Conservation (phyloP, 64 coral and sea anemone species). For the Stichodactyla mertensii region DNA sequence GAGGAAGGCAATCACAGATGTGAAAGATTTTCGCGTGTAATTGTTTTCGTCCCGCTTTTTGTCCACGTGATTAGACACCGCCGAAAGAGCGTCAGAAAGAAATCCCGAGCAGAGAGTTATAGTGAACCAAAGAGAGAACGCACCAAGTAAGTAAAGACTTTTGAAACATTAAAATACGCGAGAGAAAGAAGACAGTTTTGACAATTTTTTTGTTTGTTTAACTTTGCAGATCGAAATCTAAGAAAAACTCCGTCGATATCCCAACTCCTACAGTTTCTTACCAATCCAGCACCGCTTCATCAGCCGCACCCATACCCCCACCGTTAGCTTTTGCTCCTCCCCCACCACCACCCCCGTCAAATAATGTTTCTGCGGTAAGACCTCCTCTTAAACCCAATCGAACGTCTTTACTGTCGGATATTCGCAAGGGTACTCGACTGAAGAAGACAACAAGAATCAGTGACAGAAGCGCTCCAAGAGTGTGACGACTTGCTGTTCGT, state of each 20-base stretch:
- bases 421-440: conserved; percentile 35
- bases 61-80: not conserved
- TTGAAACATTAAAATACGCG: not conserved
- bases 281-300: not conserved
- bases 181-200: not conserved
- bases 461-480: conserved; percentile 46
- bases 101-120: not conserved
- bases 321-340: not conserved
- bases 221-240: conserved; percentile 17
- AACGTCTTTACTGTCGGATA: conserved; percentile 32
- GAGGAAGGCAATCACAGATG: not conserved
- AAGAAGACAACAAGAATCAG: conserved; percentile 21
- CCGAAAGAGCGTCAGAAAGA: conserved; percentile 8
- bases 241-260: not conserved
- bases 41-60: not conserved
- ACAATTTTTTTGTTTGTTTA: not conserved
- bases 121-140: conserved; percentile 2
- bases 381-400: not conserved
- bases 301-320: not conserved
- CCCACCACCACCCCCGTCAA: conserved; percentile 21
- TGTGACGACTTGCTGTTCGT: not conserved
- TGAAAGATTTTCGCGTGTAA: too few relatives aligned
- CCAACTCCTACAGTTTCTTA: not conserved
- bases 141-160: not conserved
- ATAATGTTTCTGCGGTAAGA: not conserved